A percentile compares a stretch with the other conserved stretches of the same genome.
Conservation (phyloP, 1,140 invertebrate species). For the Drosophila bocki region DNA sequence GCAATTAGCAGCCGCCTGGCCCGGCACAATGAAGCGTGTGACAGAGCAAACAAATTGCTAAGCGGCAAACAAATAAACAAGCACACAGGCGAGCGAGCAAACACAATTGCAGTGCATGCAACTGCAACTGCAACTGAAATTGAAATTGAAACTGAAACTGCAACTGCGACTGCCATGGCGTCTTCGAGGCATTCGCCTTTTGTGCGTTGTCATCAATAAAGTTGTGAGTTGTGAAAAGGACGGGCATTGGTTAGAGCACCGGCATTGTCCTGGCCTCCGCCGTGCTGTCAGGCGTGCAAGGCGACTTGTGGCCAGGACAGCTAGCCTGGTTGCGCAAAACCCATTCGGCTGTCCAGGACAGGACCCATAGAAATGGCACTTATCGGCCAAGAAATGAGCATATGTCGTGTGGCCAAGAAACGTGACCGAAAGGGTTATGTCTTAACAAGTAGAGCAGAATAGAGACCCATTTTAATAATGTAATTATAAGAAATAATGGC, state of each 20-base stretch:
- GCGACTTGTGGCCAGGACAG: conserved; percentile 29
- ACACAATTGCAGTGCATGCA: conserved; percentile 43
- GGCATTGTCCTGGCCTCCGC: conserved; percentile 22
- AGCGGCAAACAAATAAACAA: conserved; percentile 49
- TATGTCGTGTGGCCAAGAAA: conserved; percentile 36
- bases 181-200: conserved; percentile 33
- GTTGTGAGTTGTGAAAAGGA: conserved; percentile 48
- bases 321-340: conserved; percentile 37
- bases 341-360: conserved; percentile 28
- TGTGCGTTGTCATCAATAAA: conserved; percentile 46
- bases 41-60: conserved; percentile 81
- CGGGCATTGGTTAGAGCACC: conserved; percentile 6
- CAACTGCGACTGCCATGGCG: conserved; percentile 9
- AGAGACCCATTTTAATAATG: not conserved
- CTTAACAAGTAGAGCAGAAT: not conserved
- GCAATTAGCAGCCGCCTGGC: conserved; percentile 73
- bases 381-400: conserved; percentile 45
- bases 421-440: conserved; percentile 34
- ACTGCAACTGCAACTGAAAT: conserved; percentile 17
- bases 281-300: conserved; percentile 23
- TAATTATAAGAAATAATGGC: not conserved
- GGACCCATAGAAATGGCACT: conserved; percentile 24
- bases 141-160: conserved; percentile 2
- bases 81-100: conserved; percentile 35
- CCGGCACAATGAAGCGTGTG: conserved; percentile 73